A percentile compares a stretch with the other conserved stretches of the same genome.
phyloP scores from a whole-genome alignment of 2,113 vertebrate genomes.

The Rafetus swinhoei region DNA sequence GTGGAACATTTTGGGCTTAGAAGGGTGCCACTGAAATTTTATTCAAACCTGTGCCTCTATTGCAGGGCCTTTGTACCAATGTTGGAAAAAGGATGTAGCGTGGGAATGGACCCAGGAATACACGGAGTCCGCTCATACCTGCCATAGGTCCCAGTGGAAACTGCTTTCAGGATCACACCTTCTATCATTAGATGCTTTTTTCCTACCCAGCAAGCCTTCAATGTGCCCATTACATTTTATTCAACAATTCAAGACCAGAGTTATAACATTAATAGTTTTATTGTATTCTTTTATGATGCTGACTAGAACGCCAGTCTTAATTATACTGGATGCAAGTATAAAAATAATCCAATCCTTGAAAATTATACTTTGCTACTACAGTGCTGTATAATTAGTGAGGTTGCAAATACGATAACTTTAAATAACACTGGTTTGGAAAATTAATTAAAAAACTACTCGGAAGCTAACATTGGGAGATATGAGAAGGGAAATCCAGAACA shows the following conservation, averaged over 20 bases:
- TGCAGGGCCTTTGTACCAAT: background rate
- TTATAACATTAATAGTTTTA: constrained; percentile 76
- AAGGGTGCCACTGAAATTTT: background rate
- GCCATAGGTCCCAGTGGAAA: background rate
- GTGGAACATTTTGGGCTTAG: background rate
- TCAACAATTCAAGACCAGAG: constrained; percentile 29
- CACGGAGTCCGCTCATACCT: background rate
- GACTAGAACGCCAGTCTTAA: constrained; percentile 87
- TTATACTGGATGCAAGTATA: constrained; percentile 78
- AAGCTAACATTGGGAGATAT: constrained; percentile 63
- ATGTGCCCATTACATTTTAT: background rate
- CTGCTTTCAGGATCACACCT: background rate
- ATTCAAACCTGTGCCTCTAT: background rate
- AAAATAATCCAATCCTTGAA: constrained; percentile 85
- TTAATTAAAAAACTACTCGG: constrained; percentile 57
- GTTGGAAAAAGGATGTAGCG: background rate
- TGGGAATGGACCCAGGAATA: background rate
- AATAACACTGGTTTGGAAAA: constrained; percentile 77
- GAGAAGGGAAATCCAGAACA: constrained; percentile 50
- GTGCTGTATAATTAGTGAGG: constrained; percentile 82
- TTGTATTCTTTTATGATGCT: constrained; percentile 78
- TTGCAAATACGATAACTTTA: constrained; percentile 81
- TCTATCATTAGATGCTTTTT: background rate
- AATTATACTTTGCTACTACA: constrained; percentile 81
- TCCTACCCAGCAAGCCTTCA: background rate